These are phyloP conservation scores for Capitulum mitella DNA, from an alignment of 2,888 invertebrate species.

Conservation along the genomic window DNA sequence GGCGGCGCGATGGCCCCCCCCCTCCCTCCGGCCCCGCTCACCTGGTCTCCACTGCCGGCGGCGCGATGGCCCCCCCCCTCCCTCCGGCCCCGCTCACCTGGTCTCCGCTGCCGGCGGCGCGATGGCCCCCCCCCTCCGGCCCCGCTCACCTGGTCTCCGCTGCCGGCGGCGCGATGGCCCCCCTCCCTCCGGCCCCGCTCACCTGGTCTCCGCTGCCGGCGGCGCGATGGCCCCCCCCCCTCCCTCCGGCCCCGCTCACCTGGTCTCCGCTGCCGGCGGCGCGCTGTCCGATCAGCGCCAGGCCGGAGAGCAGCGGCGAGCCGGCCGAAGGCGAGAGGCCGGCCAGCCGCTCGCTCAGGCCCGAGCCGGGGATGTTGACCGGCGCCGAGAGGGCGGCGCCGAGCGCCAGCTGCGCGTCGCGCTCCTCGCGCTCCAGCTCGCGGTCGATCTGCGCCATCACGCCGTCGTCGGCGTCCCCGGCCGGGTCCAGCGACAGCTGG, in stretches of 20 bases:
- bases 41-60: too few species aligned
- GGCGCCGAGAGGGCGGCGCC: conserved; percentile 29
- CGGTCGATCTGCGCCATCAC: conserved; percentile 24
- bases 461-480: conserved; percentile 15
- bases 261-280: conserved; percentile 4
- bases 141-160: too few species aligned
- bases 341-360: conserved; percentile 31
- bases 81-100: too few species aligned
- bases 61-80: too few species aligned
- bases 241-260: neutral
- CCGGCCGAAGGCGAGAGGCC: conserved; percentile 8
- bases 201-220: too few species aligned
- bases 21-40: too few species aligned
- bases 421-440: conserved; percentile 22
- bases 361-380: conserved; percentile 35
- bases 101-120: too few species aligned
- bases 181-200: too few species aligned
- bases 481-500: neutral
- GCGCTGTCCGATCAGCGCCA: neutral
- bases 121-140: too few species aligned
- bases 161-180: too few species aligned
- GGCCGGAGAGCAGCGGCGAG: conserved; percentile 19
- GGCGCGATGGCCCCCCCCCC: too few species aligned
- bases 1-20: too few species aligned
- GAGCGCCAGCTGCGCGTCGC: neutral